Conservation (phyloP, 2,888 invertebrate species). For the Caenorhabditis sp. region DNA sequence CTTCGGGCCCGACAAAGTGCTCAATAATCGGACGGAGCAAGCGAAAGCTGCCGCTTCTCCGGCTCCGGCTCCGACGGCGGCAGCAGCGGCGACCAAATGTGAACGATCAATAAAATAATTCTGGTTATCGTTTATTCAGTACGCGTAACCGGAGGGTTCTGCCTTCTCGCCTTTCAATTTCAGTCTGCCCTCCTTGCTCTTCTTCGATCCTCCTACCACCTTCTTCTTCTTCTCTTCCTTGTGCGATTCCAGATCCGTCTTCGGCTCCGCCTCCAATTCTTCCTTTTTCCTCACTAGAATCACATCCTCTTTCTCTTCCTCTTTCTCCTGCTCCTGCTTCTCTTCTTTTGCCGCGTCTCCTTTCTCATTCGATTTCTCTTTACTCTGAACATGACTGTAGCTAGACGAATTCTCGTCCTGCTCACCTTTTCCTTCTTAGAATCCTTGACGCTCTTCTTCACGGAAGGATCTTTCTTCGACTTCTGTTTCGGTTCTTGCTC, state of each 20-base stretch:
- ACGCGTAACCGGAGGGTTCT: no score
- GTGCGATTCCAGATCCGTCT: conserved; percentile 39
- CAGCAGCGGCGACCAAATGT: no score
- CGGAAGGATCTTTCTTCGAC: neutral
- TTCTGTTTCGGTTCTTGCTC: neutral
- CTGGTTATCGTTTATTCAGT: no score
- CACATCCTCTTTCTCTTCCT: conserved; percentile 10
- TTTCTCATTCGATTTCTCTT: conserved; percentile 9
- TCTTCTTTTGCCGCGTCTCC: conserved; percentile 3
- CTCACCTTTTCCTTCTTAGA: no score
- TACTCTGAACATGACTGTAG: no score
- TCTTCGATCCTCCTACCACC: neutral
- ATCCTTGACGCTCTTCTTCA: conserved; percentile 2
- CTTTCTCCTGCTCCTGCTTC: conserved; percentile 6
- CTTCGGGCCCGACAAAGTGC: conserved; percentile 2
- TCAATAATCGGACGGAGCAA: no score
- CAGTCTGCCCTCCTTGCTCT: conserved; percentile 1
- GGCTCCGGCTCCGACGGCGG: no score
- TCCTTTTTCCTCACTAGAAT: conserved; percentile 16
- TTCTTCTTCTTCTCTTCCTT: neutral
- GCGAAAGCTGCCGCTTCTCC: no score
- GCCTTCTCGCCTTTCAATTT: no score
- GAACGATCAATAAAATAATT: no score
- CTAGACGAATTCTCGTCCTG: no score
- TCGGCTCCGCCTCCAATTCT: conserved; percentile 30